A percentile compares a stretch with the other conserved stretches of the same genome.
Conservation (phyloP, 2,797 vertebrate genomes). For the Etheostoma perlongum region DNA sequence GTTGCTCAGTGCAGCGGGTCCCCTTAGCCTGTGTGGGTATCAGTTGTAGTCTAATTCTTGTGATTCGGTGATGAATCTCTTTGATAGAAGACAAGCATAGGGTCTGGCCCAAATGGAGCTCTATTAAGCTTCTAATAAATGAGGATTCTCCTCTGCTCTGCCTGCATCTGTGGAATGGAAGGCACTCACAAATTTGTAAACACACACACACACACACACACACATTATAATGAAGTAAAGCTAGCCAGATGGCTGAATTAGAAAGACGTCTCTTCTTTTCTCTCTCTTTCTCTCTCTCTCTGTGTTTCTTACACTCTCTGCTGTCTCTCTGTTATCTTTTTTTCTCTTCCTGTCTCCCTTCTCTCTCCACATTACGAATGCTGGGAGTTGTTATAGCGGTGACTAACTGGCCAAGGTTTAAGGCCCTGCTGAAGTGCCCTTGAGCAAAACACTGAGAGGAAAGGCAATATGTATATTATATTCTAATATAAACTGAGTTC, state of each 20-base stretch:
- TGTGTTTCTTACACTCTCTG: slow-evolving; percentile 41
- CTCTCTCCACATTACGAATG: slow-evolving; percentile 55
- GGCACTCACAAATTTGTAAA: slow-evolving; percentile 80
- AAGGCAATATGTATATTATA: not conserved
- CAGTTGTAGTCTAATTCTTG: slow-evolving; percentile 80
- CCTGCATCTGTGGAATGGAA: slow-evolving; percentile 93
- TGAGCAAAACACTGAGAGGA: slow-evolving; percentile 37
- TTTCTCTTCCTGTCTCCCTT: slow-evolving; percentile 42
- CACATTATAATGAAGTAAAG: slow-evolving; percentile 89
- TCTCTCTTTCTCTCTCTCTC: slow-evolving; percentile 29
- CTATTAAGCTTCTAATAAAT: slow-evolving; percentile 94
- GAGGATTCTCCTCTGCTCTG: slow-evolving; percentile 88
- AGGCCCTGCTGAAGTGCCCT: slow-evolving; percentile 46
- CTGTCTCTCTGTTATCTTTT: slow-evolving; percentile 50
- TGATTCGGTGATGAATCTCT: slow-evolving; percentile 85
- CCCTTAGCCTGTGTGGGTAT: slow-evolving; percentile 78
- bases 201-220: slow-evolving; percentile 50
- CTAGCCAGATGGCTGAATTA: slow-evolving; percentile 92
- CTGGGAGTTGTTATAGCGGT: slow-evolving; percentile 43
- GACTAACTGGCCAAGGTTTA: slow-evolving; percentile 46
- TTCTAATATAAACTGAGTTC: slow-evolving; percentile 12
- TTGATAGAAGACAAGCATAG: slow-evolving; percentile 87
- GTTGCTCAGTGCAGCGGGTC: slow-evolving; percentile 64
- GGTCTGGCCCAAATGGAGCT: slow-evolving; percentile 91
- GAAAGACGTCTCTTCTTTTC: slow-evolving; percentile 68